phyloP scores from a whole-genome alignment of 2,888 invertebrate genomes.

The Cyrtodaria siliqua region DNA sequence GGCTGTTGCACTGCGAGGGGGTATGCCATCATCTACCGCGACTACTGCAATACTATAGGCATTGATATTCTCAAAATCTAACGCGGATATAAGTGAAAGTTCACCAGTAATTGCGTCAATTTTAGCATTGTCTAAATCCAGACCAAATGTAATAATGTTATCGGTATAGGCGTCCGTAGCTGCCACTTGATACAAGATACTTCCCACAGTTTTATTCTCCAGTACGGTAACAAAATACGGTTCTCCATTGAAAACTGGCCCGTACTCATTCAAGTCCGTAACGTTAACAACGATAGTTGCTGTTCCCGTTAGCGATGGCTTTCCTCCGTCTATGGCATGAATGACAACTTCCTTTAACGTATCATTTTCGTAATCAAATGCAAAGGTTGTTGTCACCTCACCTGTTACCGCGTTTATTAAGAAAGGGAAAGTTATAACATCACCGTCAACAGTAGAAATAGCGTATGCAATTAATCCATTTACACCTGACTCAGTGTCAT shows the following conservation, averaged over 20 bases:
- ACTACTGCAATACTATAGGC: slow-evolving; percentile 31
- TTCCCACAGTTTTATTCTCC: slow-evolving; percentile 33
- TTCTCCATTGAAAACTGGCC: slow-evolving; percentile 30
- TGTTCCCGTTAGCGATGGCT: slow-evolving; percentile 94
- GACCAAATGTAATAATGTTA: slow-evolving; percentile 40
- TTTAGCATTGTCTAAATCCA: slow-evolving; percentile 22
- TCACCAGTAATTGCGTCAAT: slow-evolving; percentile 36
- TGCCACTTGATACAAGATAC: slow-evolving; percentile 43
- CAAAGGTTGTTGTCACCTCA: slow-evolving; percentile 30
- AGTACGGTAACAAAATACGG: slow-evolving; percentile 35
- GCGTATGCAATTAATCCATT: slow-evolving; percentile 60
- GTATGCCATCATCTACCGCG: slow-evolving; percentile 37
- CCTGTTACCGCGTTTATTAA: slow-evolving; percentile 48
- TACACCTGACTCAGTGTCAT: slow-evolving; percentile 67
- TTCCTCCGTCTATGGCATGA: slow-evolving; percentile 56
- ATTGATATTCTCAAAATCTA: slow-evolving; percentile 33
- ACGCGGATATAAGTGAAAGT: slow-evolving; percentile 18
- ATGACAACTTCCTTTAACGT: slow-evolving; percentile 40
- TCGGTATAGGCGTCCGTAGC: slow-evolving; percentile 74
- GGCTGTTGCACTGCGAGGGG: slow-evolving; percentile 11
- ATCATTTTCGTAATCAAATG: slow-evolving; percentile 54
- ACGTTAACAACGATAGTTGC: slow-evolving; percentile 87
- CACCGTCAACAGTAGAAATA: slow-evolving; percentile 60
- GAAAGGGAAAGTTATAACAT: slow-evolving; percentile 66
- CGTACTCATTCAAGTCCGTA: slow-evolving; percentile 58